These are phyloP conservation scores for Dione juno DNA, from an alignment of 2,888 invertebrate species.

Conservation along the genomic window DNA sequence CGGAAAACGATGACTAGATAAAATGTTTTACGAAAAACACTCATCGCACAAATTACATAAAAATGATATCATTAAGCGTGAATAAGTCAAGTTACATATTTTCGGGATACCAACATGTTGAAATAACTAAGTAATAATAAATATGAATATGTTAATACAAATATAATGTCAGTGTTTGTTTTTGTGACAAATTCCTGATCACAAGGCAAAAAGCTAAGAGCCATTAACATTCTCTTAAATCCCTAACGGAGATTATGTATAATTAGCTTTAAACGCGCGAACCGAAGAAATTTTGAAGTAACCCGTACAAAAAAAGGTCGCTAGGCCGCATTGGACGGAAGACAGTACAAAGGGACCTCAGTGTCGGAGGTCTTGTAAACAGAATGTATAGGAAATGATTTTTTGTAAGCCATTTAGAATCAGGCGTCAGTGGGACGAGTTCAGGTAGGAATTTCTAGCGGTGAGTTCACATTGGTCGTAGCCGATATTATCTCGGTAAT, in stretches of 20 bases:
- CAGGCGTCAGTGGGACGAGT: constrained; percentile 62
- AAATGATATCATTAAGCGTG: constrained; percentile 54
- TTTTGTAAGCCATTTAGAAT: constrained; percentile 59
- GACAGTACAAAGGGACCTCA: constrained; percentile 67
- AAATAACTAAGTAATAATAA: neutral
- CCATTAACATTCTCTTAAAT: constrained; percentile 45
- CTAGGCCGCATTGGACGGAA: constrained; percentile 57
- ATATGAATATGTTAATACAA: constrained; percentile 4
- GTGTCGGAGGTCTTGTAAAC: constrained; percentile 81
- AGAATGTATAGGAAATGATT: constrained; percentile 77
- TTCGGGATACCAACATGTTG: neutral
- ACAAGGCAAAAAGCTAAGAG: constrained; percentile 41
- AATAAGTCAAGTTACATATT: constrained; percentile 39
- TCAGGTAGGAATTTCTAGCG: constrained; percentile 67
- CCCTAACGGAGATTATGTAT: constrained; percentile 46
- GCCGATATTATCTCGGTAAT: constrained; percentile 51
- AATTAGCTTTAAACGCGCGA: constrained; percentile 49
- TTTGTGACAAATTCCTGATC: constrained; percentile 41
- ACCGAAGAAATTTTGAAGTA: constrained; percentile 54
- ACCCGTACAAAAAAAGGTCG: constrained; percentile 76
- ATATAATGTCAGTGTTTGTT: constrained; percentile 12
- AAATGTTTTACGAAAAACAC: constrained; percentile 38
- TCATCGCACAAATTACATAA: constrained; percentile 36
- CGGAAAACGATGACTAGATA: constrained; percentile 37
- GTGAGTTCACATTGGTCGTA: constrained; percentile 52